Base-by-base conservation (phyloP, 2,797 vertebrate species). In the Muraenolepis orangiensis region DNA sequence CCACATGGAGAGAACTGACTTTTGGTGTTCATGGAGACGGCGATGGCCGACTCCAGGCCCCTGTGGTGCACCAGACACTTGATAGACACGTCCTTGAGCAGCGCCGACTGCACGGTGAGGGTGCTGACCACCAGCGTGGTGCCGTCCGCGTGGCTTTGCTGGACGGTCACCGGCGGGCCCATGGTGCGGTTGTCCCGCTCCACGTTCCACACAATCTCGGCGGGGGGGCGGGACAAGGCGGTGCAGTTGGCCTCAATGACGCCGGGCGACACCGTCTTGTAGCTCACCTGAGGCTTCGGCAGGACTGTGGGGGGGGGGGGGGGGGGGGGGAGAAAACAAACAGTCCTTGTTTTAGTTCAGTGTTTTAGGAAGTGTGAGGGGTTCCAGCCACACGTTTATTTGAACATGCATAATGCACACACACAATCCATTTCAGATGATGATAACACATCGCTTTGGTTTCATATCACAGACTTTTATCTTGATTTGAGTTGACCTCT, bases 21-120 rank as follows among this genome's bases (percentile, higher is more conserved):
- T 83, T 95, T 95, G 28, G 93, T 95, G 90, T 95, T 95, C 94
- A 95, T 93, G 38, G 94, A 93, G 79, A 95, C 92, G 70, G 92
- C 92, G 34, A 95, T 93, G 0, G 94, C 90, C 0, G 92, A 90
- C 84, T 95, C 94, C 0, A 95, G 91, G 30, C 93, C 94, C 81
- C 89, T 93, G 89, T 95, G 94, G 72, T 94, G 93, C 70, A 95
- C 94, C 69, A 95, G 81, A 76, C 94, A 95, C 81, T 95, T 95
- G 88, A 95, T 85, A 0, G 94, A 95, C 76, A 93, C 90, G 4
- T 95, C 93, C 74, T 94, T 93, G 71, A 94, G 90, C 61, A 95
- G 87, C 8, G 90, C 90, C 0, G 93, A 89, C 66, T 74, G 87
- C 75, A 95, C 87, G 0, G 85, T 92, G 42, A 95, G 84, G 0